Conservation (phyloP, 2,888 invertebrate species). For the Aproaerema taeniolella region DNA sequence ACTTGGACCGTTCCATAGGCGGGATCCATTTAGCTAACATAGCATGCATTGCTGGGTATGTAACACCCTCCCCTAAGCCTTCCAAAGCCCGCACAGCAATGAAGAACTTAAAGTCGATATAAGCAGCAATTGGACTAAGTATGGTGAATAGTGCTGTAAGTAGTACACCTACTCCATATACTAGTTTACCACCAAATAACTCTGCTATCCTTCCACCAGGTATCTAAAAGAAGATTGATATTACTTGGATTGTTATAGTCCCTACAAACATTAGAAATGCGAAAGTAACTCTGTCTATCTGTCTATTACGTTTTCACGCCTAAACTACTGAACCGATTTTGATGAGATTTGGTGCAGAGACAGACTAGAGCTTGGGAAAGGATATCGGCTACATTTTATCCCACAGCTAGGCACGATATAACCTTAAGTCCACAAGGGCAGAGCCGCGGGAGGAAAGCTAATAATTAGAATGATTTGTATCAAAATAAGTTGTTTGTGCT, state of each 20-base stretch:
- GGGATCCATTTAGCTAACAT: slow-evolving; percentile 96
- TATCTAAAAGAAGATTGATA: slow-evolving; percentile 50
- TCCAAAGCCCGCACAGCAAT: slow-evolving; percentile 86
- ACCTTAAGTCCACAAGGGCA: no score
- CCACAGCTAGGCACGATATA: no score
- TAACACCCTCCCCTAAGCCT: slow-evolving; percentile 93
- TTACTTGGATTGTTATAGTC: no score
- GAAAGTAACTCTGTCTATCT: no score
- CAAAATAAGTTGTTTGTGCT: no score
- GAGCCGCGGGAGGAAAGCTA: no score
- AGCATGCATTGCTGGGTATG: slow-evolving; percentile 96
- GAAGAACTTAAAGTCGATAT: slow-evolving; percentile 80
- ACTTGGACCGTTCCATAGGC: slow-evolving; percentile 91
- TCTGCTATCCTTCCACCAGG: slow-evolving; percentile 92
- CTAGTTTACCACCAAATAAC: slow-evolving; percentile 90
- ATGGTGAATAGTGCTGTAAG: slow-evolving; percentile 90
- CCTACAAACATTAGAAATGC: no score
- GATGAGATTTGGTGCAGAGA: no score
- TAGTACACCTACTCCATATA: slow-evolving; percentile 89
- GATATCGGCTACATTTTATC: no score
- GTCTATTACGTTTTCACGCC: not conserved
- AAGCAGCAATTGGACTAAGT: slow-evolving; percentile 89
- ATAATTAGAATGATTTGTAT: no score
- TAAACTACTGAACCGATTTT: not conserved
- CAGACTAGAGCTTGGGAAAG: no score